phyloP scores from a whole-genome alignment of 1,140 invertebrate species.

The Bombus sylvicola region DNA sequence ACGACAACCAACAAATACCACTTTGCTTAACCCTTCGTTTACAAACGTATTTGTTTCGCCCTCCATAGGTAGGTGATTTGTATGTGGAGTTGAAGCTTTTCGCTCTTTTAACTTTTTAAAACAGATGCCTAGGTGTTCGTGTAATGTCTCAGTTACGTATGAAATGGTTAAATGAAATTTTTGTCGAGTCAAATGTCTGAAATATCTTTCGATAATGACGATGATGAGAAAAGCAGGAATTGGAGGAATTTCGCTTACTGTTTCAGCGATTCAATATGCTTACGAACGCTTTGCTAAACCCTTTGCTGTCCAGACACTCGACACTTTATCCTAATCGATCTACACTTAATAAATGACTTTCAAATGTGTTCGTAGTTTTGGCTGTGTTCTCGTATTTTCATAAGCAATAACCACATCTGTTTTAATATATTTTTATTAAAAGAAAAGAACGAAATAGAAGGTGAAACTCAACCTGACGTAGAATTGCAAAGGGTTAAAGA shows the following conservation, averaged over 20 bases:
- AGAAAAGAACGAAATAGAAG: too few relatives aligned
- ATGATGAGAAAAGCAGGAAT: not conserved
- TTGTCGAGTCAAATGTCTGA: too few relatives aligned
- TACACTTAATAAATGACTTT: not conserved
- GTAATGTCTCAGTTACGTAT: too few relatives aligned
- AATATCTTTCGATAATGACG: not conserved
- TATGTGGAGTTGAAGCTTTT: not conserved
- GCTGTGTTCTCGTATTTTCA: too few relatives aligned
- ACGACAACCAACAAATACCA: not conserved
- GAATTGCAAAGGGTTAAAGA: not conserved
- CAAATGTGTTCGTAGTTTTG: too few relatives aligned
- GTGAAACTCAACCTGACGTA: too few relatives aligned
- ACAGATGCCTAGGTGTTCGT: too few relatives aligned
- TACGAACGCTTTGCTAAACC: not conserved
- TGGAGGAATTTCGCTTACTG: not conserved
- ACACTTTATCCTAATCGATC: not conserved
- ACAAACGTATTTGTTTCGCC: not conserved
- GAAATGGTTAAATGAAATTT: too few relatives aligned
- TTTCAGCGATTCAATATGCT: not conserved
- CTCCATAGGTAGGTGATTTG: not conserved
- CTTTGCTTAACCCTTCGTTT: not conserved
- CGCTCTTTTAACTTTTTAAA: too few relatives aligned
- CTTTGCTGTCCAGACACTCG: not conserved
- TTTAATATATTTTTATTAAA: too few relatives aligned
- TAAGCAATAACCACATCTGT: too few relatives aligned